Base-by-base conservation (phyloP, 1,140 invertebrate species). In the Anastatus disparis region DNA sequence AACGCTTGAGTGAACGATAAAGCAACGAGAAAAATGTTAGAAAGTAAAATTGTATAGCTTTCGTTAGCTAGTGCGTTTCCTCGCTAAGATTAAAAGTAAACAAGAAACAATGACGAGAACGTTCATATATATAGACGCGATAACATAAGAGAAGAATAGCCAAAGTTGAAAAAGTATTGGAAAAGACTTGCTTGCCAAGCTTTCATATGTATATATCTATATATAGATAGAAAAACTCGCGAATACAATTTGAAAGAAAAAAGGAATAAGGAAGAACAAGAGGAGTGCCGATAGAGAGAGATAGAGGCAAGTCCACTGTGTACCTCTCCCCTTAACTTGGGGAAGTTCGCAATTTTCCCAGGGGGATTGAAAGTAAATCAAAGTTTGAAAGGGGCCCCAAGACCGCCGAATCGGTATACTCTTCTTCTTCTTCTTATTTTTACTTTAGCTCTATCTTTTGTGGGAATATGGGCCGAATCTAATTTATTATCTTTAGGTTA, bases 21-120 rank as follows among this genome's bases (percentile, higher is more conserved):
- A 44, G 50, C n/a, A 13, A 42, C 4, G n/a, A n/a, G n/a, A 2
- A 24, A 7, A n/a, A 24, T 35, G 31, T 35, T 6, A 6, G 10
- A 6, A 35, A 6, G 10, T 35, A 35, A 6, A 35, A 4, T 6
- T 76, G 76, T 75, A 70, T 71, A 72, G 72, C 70, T 77, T 77
- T 76, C 73, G 75, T 76, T 74, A 76, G 69, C 55, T 24, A 58
- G 31, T 6, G 31, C 31, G 31, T 35, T n/a, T n/a, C 40, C 50
- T 46, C 46, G 65, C 35, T 70, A 72, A 76, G 73, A 78, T 79
- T 79, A 77, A 79, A 79, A 69, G 66, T 72, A 78, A 79, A 78
- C 76, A 78, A 74, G 67, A 76, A 77, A 76, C 70, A 74, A 70
- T 66, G 75, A 53, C 46, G 69, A 73, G 53, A 29, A 74, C 22